Base-by-base conservation (phyloP, 2,888 invertebrate species). In the Cheilosia vernalis region DNA sequence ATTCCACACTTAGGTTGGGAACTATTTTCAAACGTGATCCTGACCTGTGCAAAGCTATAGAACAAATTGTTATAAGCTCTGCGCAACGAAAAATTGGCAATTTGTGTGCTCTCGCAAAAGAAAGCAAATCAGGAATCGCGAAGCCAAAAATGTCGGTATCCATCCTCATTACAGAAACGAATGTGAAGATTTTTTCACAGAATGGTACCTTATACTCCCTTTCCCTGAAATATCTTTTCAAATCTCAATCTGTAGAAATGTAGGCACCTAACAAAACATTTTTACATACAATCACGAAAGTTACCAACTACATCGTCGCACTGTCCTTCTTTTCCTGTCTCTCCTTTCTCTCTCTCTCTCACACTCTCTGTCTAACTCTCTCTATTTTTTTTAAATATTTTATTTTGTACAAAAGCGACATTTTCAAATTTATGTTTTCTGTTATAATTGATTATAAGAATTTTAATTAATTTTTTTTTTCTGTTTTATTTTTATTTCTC, bases 401-500 rank as follows among this genome's bases (percentile, higher is more conserved):
- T 63, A 55, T 63, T 49, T 51, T 53, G 64, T 80, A 58, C 13
- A 69, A 77, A 49, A 53, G 51, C 69, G 63, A 74, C 33, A 66
- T 56, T 76, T 56, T 55, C 66, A 56, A 78, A 51, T 37, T 37
- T 64, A 44, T 60, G 51, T 80, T 72, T 87, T 77, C 5, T 56
- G 63, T 67, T 80, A 63, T 83, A 47, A 37, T 85, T 70, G 55
- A 72, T 49, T 87, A 83, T 77, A 87, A 73, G 74, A 87, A 66
- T 66, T 78, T 70, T 70, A 80, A 76, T 51, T 78, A 73, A 82
- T 67, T 66, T 70, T 72, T 61, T 21, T 69, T 88, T 80, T 87
- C 66, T 86, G 63, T 87, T 66, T 73, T 56, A 70, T 87, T 85
- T 84, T 80, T 81, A 85, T 81, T 87, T 89, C 88, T 90, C 90